Evolutionary conservation across 2,888 invertebrate genomes (phyloP), one percentile per base, ranked within the genome.

Genomic region (Copidosoma aretas): DNA sequence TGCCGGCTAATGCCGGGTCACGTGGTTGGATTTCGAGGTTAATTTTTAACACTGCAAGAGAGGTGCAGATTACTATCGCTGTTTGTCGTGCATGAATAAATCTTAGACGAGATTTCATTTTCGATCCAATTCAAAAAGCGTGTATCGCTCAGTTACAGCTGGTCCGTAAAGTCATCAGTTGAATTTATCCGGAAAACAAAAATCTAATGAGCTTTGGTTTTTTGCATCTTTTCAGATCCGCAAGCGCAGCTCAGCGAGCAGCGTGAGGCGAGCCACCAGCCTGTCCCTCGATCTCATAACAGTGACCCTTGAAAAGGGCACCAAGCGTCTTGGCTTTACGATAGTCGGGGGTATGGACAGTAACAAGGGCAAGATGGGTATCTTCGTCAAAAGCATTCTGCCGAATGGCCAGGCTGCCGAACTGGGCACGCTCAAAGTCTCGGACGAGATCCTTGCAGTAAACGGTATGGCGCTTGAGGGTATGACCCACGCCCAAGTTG

Each of bases 341-440:
- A 89, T 90, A 60, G 90, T 90, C 12, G 90, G 90, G 1, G 90
- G 90, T 0, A 84, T 85, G 39, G 90, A 90, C 76, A 88, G 88
- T 14, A 86, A 86, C 10, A 87, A 87, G 75, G 89, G 89, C 10
- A 86, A 84, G 68, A 86, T 88, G 83, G 89, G 89, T 0, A 89
- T 90, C 71, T 89, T 87, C 76, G 87, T 90, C 51, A 88, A 89
- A 77, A 87, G 88, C 39, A 87, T 90, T 49, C 86, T 88, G 76
- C 84, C 86, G n/a, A 84, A 85, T 17, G 90, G 90, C 10, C 87
- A 89, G 73, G 88, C 90, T 2, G 87, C 88, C 1, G 88, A 89
- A 70, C 87, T 87, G 75, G 88, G 88, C 10, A 84, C 84, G 56
- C 83, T 90, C 14, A 85, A 84, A 77, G 87, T 87, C 81, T 88